These are phyloP conservation scores for Bubalus kerabau DNA, from an alignment of 2,113 vertebrate genomes.

Conservation along the genomic window DNA sequence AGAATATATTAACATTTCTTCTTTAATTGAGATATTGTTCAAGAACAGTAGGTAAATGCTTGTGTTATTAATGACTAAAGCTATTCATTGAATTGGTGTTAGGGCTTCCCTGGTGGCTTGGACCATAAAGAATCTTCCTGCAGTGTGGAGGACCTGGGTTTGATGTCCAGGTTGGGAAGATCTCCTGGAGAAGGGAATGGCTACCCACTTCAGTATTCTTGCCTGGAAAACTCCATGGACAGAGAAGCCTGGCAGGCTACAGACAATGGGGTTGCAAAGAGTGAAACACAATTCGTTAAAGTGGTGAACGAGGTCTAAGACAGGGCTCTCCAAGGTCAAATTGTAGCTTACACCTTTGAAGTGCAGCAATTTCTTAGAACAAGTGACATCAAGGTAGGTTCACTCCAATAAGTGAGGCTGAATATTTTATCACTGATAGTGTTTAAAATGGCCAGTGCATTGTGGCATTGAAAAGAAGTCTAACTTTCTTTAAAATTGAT, in stretches of 20 bases:
- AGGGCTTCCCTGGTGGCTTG: background rate
- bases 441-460: background rate
- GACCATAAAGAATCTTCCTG: background rate
- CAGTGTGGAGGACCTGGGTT: background rate
- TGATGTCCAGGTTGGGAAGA: background rate
- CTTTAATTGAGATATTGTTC: background rate
- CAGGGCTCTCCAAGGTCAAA: background rate
- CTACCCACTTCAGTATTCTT: background rate
- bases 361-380: background rate
- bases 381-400: background rate
- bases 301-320: background rate
- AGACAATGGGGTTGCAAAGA: background rate
- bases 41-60: background rate
- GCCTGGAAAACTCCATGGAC: background rate
- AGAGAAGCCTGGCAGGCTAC: background rate
- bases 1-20: background rate
- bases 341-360: background rate
- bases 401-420: background rate
- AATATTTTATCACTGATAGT: background rate
- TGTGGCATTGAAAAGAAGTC: background rate
- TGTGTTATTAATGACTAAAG: background rate
- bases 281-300: background rate
- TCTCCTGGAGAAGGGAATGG: background rate
- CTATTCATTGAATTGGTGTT: background rate
- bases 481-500: background rate